A percentile compares a stretch with the other conserved stretches of the same genome.
phyloP scores from a whole-genome alignment of 1,140 invertebrate genomes.

The Galleria mellonella region DNA sequence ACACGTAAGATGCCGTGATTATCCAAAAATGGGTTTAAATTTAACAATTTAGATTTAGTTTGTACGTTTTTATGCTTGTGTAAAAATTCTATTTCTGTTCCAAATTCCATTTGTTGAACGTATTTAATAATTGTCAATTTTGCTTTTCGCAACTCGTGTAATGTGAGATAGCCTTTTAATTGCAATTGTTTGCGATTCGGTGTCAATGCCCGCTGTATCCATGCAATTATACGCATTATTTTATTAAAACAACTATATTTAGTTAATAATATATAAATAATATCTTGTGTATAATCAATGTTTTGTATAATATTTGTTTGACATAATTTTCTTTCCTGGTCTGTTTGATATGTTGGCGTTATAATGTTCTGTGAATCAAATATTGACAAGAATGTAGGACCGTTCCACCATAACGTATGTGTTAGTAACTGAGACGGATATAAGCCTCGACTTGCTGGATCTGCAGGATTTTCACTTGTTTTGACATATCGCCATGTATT shows the following conservation, averaged over 20 bases:
- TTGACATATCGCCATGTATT: conserved; percentile 50
- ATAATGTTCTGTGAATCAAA: not conserved
- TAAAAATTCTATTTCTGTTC: conserved; percentile 14
- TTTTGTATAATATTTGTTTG: not conserved
- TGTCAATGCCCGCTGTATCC: not conserved
- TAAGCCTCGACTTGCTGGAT: conserved; percentile 48
- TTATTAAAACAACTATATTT: conserved; percentile 1
- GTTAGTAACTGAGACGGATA: conserved; percentile 11
- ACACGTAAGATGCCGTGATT: conserved; percentile 45
- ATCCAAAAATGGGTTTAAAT: conserved; percentile 49
- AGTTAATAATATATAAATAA: not conserved
- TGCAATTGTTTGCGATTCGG: not conserved
- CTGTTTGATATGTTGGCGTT: not conserved
- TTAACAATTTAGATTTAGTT: conserved; percentile 14
- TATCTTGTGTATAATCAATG: not conserved
- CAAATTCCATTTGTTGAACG: conserved; percentile 13
- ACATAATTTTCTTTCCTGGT: conserved; percentile 1
- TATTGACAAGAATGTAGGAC: conserved; percentile 10
- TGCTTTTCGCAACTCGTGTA: not conserved
- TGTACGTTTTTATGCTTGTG: conserved; percentile 6
- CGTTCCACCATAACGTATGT: conserved; percentile 28
- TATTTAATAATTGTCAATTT: conserved; percentile 12
- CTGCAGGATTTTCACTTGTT: conserved; percentile 56
- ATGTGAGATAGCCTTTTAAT: not conserved
- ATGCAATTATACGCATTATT: not conserved